Conservation (phyloP, 2,888 invertebrate genomes). For the Phalera bucephala region DNA sequence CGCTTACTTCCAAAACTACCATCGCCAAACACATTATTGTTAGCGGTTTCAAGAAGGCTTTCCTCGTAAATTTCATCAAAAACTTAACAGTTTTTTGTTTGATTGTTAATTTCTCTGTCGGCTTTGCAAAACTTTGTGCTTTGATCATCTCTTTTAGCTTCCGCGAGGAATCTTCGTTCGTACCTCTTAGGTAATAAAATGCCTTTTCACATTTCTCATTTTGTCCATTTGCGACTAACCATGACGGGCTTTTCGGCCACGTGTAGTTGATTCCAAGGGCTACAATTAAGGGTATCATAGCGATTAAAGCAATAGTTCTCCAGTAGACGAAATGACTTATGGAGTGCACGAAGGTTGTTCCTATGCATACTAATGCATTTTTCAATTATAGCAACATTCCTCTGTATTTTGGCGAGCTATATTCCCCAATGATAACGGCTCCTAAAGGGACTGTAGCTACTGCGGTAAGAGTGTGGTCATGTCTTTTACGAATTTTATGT, state of each 20-base stretch:
- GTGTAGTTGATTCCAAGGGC: slow-evolving; percentile 54
- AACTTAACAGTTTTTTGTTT: slow-evolving; percentile 21
- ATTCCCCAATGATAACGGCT: slow-evolving; percentile 59
- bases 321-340: slow-evolving; percentile 42
- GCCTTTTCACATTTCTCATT: slow-evolving; percentile 69
- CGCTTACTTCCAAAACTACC: slow-evolving; percentile 48
- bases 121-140: slow-evolving; percentile 33
- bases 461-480: slow-evolving; percentile 39
- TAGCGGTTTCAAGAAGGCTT: slow-evolving; percentile 53
- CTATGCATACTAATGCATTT: slow-evolving; percentile 48
- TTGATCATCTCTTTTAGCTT: slow-evolving; percentile 46
- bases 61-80: slow-evolving; percentile 44
- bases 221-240: slow-evolving; percentile 73
- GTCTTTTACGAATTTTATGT: slow-evolving; percentile 38
- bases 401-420: slow-evolving; percentile 49
- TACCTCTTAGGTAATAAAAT: slow-evolving; percentile 79
- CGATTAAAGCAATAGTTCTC: slow-evolving; percentile 44
- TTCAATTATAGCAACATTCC: slow-evolving; percentile 59
- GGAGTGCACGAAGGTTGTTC: slow-evolving; percentile 43
- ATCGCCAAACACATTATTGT: slow-evolving; percentile 41
- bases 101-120: slow-evolving; percentile 5
- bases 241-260: slow-evolving; percentile 84
- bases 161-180: slow-evolving; percentile 23
- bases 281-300: slow-evolving; percentile 36
- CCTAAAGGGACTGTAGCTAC: slow-evolving; percentile 42